phyloP scores from a whole-genome alignment of 2,113 vertebrate species.

The Oreocharis arfaki region DNA sequence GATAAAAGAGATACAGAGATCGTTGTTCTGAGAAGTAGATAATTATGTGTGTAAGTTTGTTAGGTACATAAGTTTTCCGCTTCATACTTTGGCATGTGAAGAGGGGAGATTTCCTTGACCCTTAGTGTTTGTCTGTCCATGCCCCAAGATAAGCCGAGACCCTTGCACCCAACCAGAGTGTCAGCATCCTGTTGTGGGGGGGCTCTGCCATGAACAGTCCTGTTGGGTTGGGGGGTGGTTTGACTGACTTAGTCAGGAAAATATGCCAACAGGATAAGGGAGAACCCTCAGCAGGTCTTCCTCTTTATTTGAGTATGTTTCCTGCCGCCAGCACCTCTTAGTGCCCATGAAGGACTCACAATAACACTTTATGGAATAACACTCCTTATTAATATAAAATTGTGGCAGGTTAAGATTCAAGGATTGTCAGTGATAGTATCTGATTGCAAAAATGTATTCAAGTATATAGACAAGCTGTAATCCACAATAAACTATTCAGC shows the following conservation, averaged over 20 bases:
- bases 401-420: background rate
- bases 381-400: background rate
- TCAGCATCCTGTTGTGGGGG: background rate
- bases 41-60: background rate
- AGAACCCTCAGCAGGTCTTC: background rate
- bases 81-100: background rate
- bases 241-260: background rate
- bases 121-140: background rate
- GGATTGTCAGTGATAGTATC: too few species aligned
- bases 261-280: background rate
- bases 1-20: background rate
- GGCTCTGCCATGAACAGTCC: background rate
- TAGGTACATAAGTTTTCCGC: background rate
- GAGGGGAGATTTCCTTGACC: background rate
- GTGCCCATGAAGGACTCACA: background rate
- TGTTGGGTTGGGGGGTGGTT: background rate
- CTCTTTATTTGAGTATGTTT: background rate
- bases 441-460: background rate
- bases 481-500: background rate
- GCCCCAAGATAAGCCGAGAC: background rate
- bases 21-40: background rate
- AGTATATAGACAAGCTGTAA: background rate
- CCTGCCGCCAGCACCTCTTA: background rate
- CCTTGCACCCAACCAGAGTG: background rate
- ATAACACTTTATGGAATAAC: background rate